Conservation (phyloP, 2,888 invertebrate genomes). For the Callinectes sapidus region DNA sequence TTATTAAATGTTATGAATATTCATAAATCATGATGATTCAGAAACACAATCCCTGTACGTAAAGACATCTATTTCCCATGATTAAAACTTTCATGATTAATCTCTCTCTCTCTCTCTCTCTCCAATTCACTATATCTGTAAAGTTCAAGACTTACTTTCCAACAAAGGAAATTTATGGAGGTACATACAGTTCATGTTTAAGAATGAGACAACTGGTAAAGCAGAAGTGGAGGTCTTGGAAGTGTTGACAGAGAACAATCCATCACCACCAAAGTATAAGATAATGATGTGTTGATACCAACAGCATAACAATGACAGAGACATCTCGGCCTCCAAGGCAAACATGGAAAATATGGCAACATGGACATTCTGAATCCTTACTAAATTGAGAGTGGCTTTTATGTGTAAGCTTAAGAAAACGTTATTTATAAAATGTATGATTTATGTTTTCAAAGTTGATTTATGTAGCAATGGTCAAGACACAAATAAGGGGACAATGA, state of each 20-base stretch:
- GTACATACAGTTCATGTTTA: no score
- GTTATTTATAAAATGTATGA: background rate
- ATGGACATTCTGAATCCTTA: background rate
- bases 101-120: background rate
- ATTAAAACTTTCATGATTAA: background rate
- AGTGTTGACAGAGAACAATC: background rate
- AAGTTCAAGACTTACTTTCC: no score
- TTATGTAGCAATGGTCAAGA: background rate
- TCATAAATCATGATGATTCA: background rate
- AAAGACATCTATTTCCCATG: background rate
- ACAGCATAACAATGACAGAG: no score
- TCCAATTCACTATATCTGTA: background rate
- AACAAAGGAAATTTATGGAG: no score
- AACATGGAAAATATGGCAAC: background rate
- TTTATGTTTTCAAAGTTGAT: background rate
- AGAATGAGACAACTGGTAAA: background rate
- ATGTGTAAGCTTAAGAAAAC: background rate
- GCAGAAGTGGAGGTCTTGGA: background rate
- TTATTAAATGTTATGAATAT: background rate
- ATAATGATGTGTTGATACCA: no score
- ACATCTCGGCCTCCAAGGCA: no score
- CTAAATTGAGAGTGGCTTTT: background rate
- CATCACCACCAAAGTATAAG: background rate
- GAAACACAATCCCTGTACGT: background rate
- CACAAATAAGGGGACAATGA: background rate